Evolutionary conservation across 2,797 vertebrate genomes (phyloP).

Genomic region (Siniperca obscura): DNA sequence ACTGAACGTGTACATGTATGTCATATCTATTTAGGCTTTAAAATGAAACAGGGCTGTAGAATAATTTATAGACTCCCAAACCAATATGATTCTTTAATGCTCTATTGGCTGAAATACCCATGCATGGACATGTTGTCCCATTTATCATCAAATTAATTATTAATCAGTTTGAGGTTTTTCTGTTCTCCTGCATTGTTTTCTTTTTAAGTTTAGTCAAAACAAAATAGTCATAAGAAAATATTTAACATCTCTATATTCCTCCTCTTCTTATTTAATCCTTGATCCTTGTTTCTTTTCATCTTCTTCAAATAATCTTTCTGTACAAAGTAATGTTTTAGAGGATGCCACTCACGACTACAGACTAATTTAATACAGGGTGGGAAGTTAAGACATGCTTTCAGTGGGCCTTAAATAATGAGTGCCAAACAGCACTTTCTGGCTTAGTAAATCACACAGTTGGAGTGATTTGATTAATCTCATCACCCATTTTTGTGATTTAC

Average conservation of each 20-base stretch:
- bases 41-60: background rate
- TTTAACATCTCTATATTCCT: background rate
- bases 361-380: background rate
- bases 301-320: background rate
- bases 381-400: slow-evolving; percentile 10
- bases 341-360: background rate
- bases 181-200: background rate
- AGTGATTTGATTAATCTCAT: slow-evolving; percentile 37
- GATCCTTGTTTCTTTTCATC: background rate
- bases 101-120: background rate
- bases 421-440: slow-evolving; percentile 21
- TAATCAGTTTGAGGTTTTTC: background rate
- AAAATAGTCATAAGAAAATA: background rate
- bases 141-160: slow-evolving; percentile 22
- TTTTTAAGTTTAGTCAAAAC: background rate
- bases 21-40: background rate
- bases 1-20: background rate
- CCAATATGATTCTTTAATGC: background rate
- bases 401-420: slow-evolving; percentile 27
- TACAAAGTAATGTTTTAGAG: background rate
- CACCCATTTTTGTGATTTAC: slow-evolving; percentile 33
- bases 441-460: slow-evolving; percentile 32
- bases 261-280: background rate
- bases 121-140: slow-evolving; percentile 1
- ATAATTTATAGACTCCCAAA: slow-evolving; percentile 6